Conservation (phyloP, 2,888 invertebrate species). For the Matsumyia berberina region DNA sequence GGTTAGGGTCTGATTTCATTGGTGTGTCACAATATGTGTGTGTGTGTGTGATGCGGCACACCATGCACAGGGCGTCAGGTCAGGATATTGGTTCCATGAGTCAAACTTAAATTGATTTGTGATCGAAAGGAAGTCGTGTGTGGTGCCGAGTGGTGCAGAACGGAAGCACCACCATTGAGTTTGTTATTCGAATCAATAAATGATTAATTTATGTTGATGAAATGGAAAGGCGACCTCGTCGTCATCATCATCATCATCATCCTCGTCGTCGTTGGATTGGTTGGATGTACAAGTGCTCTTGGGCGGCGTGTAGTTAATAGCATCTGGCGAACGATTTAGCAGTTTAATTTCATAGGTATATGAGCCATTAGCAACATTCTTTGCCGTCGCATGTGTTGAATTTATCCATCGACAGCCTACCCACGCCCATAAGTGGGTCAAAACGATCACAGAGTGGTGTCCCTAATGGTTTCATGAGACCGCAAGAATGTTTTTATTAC, state of each 20-base stretch:
- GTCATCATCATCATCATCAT: no score
- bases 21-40: constrained; percentile 22
- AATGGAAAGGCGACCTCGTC: constrained; percentile 17
- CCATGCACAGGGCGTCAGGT: constrained; percentile 28
- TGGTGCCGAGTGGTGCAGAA: background rate
- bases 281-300: background rate
- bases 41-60: constrained; percentile 36
- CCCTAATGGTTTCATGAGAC: constrained; percentile 46
- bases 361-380: constrained; percentile 40
- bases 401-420: background rate
- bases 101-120: constrained; percentile 71
- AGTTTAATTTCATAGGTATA: constrained; percentile 31
- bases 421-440: constrained; percentile 30
- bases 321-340: constrained; percentile 46
- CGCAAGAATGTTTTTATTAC: constrained; percentile 58
- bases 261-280: no score
- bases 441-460: constrained; percentile 33
- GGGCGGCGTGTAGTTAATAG: constrained; percentile 39
- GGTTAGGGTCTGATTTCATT: constrained; percentile 65
- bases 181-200: constrained; percentile 58
- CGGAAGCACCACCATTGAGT: constrained; percentile 9
- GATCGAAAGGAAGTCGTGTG: constrained; percentile 36
- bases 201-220: constrained; percentile 66
- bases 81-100: constrained; percentile 69
- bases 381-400: constrained; percentile 29